A percentile compares a stretch with the other conserved stretches of the same genome.
Conservation (phyloP, 2,888 invertebrate species). For the Mimachlamys varia region DNA sequence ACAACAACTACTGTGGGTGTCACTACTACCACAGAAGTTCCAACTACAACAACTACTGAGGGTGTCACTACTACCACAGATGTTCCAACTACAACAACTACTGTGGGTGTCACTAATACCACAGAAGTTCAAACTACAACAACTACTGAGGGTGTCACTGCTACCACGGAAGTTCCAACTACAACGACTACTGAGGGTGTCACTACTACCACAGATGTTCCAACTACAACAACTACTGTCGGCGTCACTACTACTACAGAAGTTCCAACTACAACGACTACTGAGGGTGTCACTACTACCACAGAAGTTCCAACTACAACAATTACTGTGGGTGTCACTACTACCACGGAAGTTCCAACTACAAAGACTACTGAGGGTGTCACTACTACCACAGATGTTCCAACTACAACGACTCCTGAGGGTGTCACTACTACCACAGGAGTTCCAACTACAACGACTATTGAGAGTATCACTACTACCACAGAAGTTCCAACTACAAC, state of each 20-base stretch:
- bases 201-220: background rate
- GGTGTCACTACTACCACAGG: background rate
- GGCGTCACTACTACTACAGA: constrained; percentile 8
- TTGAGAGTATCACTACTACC: background rate
- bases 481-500: background rate
- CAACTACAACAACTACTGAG: background rate
- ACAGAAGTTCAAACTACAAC: background rate
- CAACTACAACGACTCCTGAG: background rate
- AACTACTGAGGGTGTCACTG: background rate
- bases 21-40: background rate
- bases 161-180: constrained; percentile 23
- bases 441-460: background rate
- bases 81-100: background rate
- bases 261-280: background rate
- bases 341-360: constrained; percentile 23
- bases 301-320: background rate
- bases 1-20: background rate
- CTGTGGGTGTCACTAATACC: background rate
- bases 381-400: background rate
- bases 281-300: background rate
- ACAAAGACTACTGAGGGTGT: background rate
- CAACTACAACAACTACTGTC: constrained; percentile 1
- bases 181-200: background rate
- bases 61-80: constrained; percentile 3
- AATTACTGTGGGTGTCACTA: background rate